Base-by-base conservation (phyloP, 2,113 vertebrate species). In the Tragelaphus imberbis region DNA sequence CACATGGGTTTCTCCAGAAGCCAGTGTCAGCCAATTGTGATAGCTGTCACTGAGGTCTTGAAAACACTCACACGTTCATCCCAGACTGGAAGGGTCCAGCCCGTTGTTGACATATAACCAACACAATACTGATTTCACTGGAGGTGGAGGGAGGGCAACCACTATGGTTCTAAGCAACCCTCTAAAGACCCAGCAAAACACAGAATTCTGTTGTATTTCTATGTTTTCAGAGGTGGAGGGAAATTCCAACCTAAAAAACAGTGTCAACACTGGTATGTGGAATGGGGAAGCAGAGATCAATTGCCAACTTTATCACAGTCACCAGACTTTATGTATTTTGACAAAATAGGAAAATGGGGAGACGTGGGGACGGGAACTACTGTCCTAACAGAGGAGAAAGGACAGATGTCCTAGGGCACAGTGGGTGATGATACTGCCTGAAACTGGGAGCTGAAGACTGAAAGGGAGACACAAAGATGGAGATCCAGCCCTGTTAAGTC, bases 291-390 rank as follows among this genome's bases (percentile, higher is more conserved):
- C 65, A 92, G 36, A 93, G 55, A 87, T 82, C 68, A 97, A 86
- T 6, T 36, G 44, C 30, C 21, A 28, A 1, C 7, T 1, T 49
- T n/a, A 44, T 0, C 79, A 88, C 7, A 6, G 65, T 3, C 8
- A 56, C 59, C 97, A 94, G 58, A 87, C 53, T 2, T 2, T 68
- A 53, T 25, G 59, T 13, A 90, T 71, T 59, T 92, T 8, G 95
- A 94, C 93, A 68, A 93, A 94, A 94, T 13, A 89, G 94, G 82
- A 97, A 97, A 91, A 1, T 15, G 58, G 44, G 40, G 44, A 63
- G 79, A 56, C 21, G 2, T 0, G 1, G 79, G 0, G 1, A 77
- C 47, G 1, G 44, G 47, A 33, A 47, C 53, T 40, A 49, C n/a
- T 53, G 3, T 95, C 89, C 84, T 44, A n/a, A 53, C 33, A 94